Conservation (phyloP, 1,140 invertebrate genomes). For the Ctenoplectra terminalis region DNA sequence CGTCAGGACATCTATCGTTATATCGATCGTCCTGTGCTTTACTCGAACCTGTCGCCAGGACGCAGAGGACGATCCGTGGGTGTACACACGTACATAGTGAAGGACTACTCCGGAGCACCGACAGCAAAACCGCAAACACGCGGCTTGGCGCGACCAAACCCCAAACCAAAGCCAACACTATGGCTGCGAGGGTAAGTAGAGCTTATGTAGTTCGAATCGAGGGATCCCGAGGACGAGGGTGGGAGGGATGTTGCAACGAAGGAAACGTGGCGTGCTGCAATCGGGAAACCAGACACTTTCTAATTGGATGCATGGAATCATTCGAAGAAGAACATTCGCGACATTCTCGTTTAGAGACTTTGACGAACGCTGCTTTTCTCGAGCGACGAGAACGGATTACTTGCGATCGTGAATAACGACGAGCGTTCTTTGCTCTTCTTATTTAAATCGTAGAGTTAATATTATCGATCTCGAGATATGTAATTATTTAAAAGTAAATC, state of each 20-base stretch:
- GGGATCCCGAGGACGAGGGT: not conserved
- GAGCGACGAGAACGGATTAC: not conserved
- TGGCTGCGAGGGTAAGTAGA: slow-evolving; percentile 77
- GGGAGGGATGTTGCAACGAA: slow-evolving; percentile 8
- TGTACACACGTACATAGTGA: slow-evolving; percentile 44
- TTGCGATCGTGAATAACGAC: no score
- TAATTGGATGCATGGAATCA: slow-evolving; percentile 48
- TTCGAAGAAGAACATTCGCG: slow-evolving; percentile 11
- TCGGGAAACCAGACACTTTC: slow-evolving; percentile 37
- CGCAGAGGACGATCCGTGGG: slow-evolving; percentile 33
- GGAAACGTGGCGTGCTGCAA: slow-evolving; percentile 30
- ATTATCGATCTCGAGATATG: no score
- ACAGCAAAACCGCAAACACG: slow-evolving; percentile 82
- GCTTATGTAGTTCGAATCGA: slow-evolving; percentile 77
- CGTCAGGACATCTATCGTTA: slow-evolving; percentile 56
- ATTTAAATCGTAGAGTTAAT: no score
- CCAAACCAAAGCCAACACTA: slow-evolving; percentile 81
- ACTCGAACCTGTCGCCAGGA: slow-evolving; percentile 62
- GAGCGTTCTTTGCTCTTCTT: no score
- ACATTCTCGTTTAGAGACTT: slow-evolving; percentile 5
- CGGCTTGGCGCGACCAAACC: slow-evolving; percentile 80
- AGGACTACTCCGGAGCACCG: slow-evolving; percentile 75
- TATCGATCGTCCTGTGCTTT: slow-evolving; percentile 57
- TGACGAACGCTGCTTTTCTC: not conserved
- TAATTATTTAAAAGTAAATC: no score